Percentiles rank a stretch among this genome's conserved stretches.
phyloP scores from a whole-genome alignment of 2,797 vertebrate species.

The Crocidura indochinensis region DNA sequence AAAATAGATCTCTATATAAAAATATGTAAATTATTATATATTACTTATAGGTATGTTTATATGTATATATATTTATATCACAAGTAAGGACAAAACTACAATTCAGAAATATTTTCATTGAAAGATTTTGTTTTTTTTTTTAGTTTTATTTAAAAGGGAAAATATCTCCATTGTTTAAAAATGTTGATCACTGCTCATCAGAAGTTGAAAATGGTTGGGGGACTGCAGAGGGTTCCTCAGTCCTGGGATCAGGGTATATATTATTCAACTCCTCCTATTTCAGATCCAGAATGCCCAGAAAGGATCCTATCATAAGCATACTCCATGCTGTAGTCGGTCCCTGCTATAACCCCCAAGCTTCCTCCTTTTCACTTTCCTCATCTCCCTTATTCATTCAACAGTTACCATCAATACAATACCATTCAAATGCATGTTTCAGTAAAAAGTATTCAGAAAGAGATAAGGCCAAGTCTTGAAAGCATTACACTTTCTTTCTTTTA shows the following conservation, averaged over 20 bases:
- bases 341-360: neutral
- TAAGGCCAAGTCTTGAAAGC: neutral
- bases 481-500: neutral
- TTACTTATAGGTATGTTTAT: too few species aligned
- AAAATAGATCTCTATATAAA: neutral
- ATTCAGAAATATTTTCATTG: constrained; percentile 38
- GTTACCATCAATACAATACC: neutral
- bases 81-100: neutral
- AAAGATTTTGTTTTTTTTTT: constrained; percentile 21
- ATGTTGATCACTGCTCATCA: neutral
- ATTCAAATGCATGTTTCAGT: neutral
- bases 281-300: too few species aligned
- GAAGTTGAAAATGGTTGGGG: neutral
- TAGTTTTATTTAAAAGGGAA: constrained; percentile 16
- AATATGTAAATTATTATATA: neutral
- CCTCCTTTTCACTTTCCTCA: neutral
- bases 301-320: too few species aligned
- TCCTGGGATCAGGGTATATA: neutral
- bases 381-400: neutral
- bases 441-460: neutral
- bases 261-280: neutral
- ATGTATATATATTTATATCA: neutral
- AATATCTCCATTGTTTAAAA: constrained; percentile 18
- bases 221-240: neutral
- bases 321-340: neutral